phyloP scores from a whole-genome alignment of 2,113 vertebrate genomes.

The Martes martes region DNA sequence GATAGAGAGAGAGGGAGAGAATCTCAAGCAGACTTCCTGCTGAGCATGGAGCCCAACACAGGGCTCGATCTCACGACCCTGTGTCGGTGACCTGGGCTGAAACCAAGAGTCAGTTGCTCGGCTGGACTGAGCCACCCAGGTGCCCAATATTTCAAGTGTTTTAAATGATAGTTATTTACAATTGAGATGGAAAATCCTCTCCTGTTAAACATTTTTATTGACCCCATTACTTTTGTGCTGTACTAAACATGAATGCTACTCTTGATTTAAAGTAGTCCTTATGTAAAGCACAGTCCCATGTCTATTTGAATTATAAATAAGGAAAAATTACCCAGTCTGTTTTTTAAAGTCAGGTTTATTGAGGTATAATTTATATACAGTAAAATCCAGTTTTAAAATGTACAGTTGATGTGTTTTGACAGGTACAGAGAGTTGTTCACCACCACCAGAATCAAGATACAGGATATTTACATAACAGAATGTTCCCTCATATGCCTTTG shows the following conservation, averaged over 20 bases:
- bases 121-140: not conserved
- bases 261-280: not conserved
- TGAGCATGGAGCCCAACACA: not conserved
- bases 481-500: not conserved
- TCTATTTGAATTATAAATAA: not conserved
- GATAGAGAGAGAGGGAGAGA: not conserved
- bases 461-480: not conserved
- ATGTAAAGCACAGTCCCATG: not conserved
- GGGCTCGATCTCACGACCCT: not conserved
- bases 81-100: not conserved
- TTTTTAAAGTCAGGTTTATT: not conserved
- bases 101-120: not conserved
- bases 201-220: not conserved
- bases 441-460: not conserved
- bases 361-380: not conserved
- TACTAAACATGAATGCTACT: not conserved
- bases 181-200: not conserved
- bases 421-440: not conserved
- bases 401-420: not conserved
- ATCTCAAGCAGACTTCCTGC: not conserved
- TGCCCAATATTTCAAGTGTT: not conserved
- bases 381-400: not conserved
- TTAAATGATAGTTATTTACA: constrained; percentile 21
- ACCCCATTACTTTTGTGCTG: not conserved
- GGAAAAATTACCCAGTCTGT: not conserved